phyloP scores from a whole-genome alignment of 2,888 invertebrate genomes.

The Patella depressa region DNA sequence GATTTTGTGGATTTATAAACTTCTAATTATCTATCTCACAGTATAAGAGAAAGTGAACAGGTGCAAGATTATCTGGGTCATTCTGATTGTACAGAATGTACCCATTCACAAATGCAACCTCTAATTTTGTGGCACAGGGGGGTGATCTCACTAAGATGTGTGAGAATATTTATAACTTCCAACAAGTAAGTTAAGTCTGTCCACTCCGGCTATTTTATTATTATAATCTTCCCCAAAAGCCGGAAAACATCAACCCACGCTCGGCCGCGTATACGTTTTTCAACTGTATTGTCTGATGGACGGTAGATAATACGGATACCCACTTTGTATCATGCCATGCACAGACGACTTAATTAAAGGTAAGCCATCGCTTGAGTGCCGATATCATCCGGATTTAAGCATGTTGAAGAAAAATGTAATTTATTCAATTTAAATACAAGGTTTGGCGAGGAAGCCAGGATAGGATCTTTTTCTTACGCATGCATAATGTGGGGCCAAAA shows the following conservation, averaged over 20 bases:
- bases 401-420: too few relatives aligned
- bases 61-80: not conserved
- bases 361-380: too few relatives aligned
- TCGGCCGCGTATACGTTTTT: slow-evolving; percentile 19
- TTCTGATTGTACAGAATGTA: slow-evolving; percentile 35
- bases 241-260: slow-evolving; percentile 15
- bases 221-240: slow-evolving; percentile 26
- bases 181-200: slow-evolving; percentile 27
- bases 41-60: slow-evolving; percentile 21
- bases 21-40: slow-evolving; percentile 33
- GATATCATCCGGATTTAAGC: too few relatives aligned
- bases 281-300: slow-evolving; percentile 18
- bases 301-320: slow-evolving; percentile 20
- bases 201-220: slow-evolving; percentile 35
- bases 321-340: slow-evolving; percentile 42
- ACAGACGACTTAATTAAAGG: slow-evolving; percentile 29
- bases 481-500: too few relatives aligned
- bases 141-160: slow-evolving; percentile 32
- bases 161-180: slow-evolving; percentile 31
- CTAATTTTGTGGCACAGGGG: slow-evolving; percentile 27
- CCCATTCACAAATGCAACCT: slow-evolving; percentile 36
- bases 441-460: too few relatives aligned
- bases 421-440: too few relatives aligned
- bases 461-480: too few relatives aligned
- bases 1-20: slow-evolving; percentile 13